Conservation (phyloP, 2,113 vertebrate genomes). For the Chrysemys picta region DNA sequence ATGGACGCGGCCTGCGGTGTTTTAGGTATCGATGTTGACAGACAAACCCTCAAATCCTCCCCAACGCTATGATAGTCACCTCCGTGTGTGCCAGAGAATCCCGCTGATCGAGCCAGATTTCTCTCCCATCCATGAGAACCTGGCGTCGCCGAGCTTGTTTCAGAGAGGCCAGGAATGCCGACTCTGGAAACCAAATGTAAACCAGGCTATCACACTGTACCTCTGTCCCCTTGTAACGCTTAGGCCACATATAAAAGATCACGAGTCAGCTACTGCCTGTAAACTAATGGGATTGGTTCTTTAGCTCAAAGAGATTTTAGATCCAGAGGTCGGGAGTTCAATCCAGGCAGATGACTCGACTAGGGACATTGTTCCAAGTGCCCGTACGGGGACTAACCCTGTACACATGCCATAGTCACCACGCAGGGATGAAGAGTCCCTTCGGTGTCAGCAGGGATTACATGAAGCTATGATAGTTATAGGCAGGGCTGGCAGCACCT, state of each 20-base stretch:
- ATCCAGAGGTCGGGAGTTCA: neutral
- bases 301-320: neutral
- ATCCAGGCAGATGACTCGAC: neutral
- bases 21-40: conserved; percentile 81
- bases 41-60: neutral
- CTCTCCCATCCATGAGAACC: neutral
- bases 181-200: neutral
- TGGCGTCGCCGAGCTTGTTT: neutral
- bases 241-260: neutral
- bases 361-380: neutral
- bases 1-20: conserved; percentile 97
- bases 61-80: neutral
- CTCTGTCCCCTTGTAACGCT: neutral
- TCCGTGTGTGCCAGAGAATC: neutral
- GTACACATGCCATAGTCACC: neutral
- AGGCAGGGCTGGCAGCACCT: neutral
- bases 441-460: neutral
- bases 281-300: neutral
- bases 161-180: neutral
- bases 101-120: neutral
- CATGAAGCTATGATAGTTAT: neutral
- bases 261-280: neutral
- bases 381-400: neutral
- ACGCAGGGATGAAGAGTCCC: too few relatives aligned
- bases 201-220: neutral